phyloP scores from a whole-genome alignment of 1,140 invertebrate genomes.

The Drosophila ohnishii region DNA sequence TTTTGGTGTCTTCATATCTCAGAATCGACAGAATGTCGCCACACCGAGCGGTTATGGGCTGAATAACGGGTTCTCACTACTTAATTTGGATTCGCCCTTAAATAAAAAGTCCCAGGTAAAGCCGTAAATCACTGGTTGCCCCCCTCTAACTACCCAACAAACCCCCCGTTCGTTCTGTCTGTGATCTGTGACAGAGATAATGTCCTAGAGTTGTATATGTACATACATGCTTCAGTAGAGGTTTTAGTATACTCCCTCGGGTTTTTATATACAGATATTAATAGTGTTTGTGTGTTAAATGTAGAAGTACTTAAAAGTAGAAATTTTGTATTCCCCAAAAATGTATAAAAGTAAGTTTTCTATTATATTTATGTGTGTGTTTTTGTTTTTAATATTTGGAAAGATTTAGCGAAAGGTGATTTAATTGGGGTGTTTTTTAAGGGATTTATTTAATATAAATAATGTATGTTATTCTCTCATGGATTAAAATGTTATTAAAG shows the following conservation, averaged over 20 bases:
- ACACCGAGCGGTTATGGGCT: slow-evolving; percentile 83
- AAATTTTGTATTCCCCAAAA: not conserved
- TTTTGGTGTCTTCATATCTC: slow-evolving; percentile 32
- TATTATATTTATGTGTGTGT: not conserved
- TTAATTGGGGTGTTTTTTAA: not conserved
- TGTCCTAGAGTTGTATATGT: slow-evolving; percentile 6
- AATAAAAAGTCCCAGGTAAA: slow-evolving; percentile 84
- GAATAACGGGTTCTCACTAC: slow-evolving; percentile 84
- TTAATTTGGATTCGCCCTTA: slow-evolving; percentile 85
- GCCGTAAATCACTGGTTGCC: slow-evolving; percentile 16
- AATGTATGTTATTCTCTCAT: not conserved
- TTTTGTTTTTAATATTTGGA: not conserved
- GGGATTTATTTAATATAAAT: not conserved
- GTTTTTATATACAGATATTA: not conserved
- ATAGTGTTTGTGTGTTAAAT: not conserved
- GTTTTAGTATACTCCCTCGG: not conserved
- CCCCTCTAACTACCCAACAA: not conserved
- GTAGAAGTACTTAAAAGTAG: slow-evolving; percentile 17
- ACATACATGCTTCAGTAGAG: slow-evolving; percentile 16
- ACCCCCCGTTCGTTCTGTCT: slow-evolving; percentile 10
- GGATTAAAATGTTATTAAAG: not conserved
- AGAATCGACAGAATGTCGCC: slow-evolving; percentile 86
- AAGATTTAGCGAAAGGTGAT: not conserved
- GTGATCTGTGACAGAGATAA: not conserved
- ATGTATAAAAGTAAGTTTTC: slow-evolving; percentile 6